Percentiles rank a stretch among this genome's conserved stretches.
phyloP scores from a whole-genome alignment of 2,113 vertebrate species.

The Gymnobelideus leadbeateri region DNA sequence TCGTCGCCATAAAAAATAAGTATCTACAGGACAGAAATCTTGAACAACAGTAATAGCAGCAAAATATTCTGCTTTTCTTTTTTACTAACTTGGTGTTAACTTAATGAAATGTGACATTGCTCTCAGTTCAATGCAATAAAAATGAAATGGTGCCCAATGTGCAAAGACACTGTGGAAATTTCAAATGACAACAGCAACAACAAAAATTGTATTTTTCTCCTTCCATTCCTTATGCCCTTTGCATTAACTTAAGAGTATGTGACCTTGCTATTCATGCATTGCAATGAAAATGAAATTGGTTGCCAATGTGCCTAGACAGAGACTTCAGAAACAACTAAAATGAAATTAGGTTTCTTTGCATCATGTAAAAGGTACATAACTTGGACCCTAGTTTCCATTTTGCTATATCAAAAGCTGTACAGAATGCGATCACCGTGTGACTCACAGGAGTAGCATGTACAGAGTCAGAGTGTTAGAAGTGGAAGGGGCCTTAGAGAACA shows the following conservation, averaged over 20 bases:
- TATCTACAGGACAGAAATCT: constrained; percentile 60
- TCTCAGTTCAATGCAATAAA: constrained; percentile 78
- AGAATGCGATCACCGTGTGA: constrained; percentile 60
- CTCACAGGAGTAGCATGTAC: constrained; percentile 56
- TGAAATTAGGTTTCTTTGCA: constrained; percentile 76
- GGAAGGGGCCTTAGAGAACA: background rate
- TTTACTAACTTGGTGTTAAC: constrained; percentile 74
- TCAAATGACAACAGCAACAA: constrained; percentile 78
- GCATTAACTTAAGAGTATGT: constrained; percentile 75
- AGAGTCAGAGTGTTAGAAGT: constrained; percentile 23
- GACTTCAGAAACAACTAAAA: constrained; percentile 79
- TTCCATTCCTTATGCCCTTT: constrained; percentile 73
- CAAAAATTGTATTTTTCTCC: constrained; percentile 79
- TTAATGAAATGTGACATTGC: constrained; percentile 80
- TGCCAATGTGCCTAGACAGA: constrained; percentile 74
- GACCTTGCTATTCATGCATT: constrained; percentile 72
- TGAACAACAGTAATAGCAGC: constrained; percentile 47
- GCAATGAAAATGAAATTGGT: constrained; percentile 80
- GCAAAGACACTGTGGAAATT: constrained; percentile 81
- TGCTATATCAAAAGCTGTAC: constrained; percentile 66
- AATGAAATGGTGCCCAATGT: constrained; percentile 78
- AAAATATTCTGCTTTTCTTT: constrained; percentile 58
- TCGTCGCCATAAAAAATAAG: constrained; percentile 50
- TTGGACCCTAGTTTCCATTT: constrained; percentile 75
- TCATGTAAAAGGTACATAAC: constrained; percentile 66